A percentile compares a stretch with the other conserved stretches of the same genome.
Conservation (phyloP, 2,888 invertebrate species). For the Melolontha melolontha region DNA sequence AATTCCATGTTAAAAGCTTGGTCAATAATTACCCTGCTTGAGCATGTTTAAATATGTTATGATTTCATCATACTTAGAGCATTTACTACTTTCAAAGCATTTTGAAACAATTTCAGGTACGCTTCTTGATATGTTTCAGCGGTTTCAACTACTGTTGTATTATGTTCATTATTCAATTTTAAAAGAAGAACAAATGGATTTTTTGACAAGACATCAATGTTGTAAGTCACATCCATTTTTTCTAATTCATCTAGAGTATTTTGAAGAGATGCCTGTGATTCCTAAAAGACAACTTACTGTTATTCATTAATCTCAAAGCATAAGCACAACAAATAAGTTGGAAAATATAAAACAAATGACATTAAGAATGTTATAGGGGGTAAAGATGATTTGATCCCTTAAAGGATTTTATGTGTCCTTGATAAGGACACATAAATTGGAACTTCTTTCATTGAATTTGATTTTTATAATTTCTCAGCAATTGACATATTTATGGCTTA, state of each 20-base stretch:
- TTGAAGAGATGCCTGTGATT: too few relatives aligned
- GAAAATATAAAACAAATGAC: background rate
- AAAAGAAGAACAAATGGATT: conserved; percentile 3
- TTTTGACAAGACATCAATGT: background rate
- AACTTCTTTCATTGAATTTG: background rate
- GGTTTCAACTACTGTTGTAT: background rate
- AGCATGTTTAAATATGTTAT: background rate
- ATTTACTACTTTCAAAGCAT: background rate
- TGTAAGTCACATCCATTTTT: background rate
- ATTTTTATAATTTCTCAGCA: background rate
- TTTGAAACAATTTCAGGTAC: background rate
- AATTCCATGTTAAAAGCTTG: too few relatives aligned
- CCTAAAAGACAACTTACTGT: background rate
- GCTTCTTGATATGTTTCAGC: conserved; percentile 3
- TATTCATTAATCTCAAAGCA: background rate
- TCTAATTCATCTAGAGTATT: background rate
- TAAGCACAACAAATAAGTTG: too few relatives aligned
- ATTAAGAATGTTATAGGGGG: background rate
- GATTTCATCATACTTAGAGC: background rate
- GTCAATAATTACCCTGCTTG: too few relatives aligned
- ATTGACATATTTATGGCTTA: background rate
- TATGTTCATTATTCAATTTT: background rate
- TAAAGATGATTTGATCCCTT: too few relatives aligned
- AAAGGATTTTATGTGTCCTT: too few relatives aligned
- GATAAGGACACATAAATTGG: too few relatives aligned